Conservation (phyloP, 2,113 vertebrate species). For the Psittacula cyanocephala region DNA sequence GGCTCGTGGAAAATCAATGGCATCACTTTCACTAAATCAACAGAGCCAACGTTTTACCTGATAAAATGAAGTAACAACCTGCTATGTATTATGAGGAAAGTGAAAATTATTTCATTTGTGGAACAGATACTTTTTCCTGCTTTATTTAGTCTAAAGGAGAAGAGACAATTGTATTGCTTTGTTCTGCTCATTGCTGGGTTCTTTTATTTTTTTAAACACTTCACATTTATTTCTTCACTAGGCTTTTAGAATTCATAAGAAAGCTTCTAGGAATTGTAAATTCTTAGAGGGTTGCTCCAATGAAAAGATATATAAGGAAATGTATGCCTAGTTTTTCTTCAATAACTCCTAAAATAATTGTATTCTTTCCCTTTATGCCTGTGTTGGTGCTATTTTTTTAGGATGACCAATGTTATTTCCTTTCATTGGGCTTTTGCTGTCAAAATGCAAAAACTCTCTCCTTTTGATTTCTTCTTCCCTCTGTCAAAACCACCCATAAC, state of each 20-base stretch:
- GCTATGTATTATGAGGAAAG: not conserved
- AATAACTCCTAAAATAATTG: not conserved
- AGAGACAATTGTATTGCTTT: not conserved
- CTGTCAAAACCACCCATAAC: not conserved
- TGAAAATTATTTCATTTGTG: not conserved
- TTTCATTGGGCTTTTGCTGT: not conserved
- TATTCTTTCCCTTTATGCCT: not conserved
- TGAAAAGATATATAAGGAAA: not conserved
- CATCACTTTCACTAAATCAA: not conserved
- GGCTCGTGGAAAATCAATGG: not conserved
- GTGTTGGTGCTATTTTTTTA: not conserved
- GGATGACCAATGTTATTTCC: not conserved
- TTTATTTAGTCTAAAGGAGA: not conserved
- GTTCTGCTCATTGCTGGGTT: not conserved
- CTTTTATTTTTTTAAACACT: not conserved
- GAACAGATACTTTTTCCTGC: not conserved
- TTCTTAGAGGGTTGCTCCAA: not conserved
- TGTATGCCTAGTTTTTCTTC: not conserved
- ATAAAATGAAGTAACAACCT: not conserved
- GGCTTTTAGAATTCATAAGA: not conserved
- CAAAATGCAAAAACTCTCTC: not conserved
- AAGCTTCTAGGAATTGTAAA: not conserved
- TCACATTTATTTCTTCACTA: not conserved
- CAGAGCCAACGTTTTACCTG: not conserved
- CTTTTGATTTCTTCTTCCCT: not conserved